Conservation (phyloP, 2,797 vertebrate genomes). For the Falco cherrug region DNA sequence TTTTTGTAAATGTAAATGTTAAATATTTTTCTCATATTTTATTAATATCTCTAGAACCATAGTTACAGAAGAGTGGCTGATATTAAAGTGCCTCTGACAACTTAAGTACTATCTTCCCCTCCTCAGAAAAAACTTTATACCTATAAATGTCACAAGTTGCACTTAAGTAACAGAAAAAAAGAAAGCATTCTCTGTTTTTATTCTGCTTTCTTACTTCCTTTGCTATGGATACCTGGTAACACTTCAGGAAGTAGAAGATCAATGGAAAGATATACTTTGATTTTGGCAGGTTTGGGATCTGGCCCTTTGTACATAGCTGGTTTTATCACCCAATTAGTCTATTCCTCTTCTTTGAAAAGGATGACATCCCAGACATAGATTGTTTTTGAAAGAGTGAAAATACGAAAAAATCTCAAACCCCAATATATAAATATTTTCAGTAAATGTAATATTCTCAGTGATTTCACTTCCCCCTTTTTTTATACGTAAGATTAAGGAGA, state of each 20-base stretch:
- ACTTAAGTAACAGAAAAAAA: neutral
- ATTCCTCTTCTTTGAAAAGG: neutral
- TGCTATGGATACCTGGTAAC: neutral
- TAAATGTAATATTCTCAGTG: neutral
- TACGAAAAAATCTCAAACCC: neutral
- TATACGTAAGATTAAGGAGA: neutral
- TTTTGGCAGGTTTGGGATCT: neutral
- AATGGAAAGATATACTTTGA: neutral
- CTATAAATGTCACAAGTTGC: neutral
- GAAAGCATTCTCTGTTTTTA: neutral
- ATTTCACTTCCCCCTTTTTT: neutral
- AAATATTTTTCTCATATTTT: conserved; percentile 21
- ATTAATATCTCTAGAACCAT: conserved; percentile 6
- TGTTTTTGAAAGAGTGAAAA: neutral
- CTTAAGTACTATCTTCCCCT: neutral
- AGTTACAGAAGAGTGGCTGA: conserved; percentile 6
- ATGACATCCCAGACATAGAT: neutral
- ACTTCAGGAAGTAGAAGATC: neutral
- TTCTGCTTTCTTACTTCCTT: neutral
- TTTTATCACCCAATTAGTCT: neutral
- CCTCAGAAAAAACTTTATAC: neutral
- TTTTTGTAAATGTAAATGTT: neutral
- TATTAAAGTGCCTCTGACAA: conserved; percentile 10
- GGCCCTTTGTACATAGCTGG: neutral
- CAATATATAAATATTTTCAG: neutral